Percentiles rank a stretch among this genome's conserved stretches.
These are phyloP conservation scores for Torymus auratus DNA, from an alignment of 2,888 invertebrate species.

Conservation along the genomic window DNA sequence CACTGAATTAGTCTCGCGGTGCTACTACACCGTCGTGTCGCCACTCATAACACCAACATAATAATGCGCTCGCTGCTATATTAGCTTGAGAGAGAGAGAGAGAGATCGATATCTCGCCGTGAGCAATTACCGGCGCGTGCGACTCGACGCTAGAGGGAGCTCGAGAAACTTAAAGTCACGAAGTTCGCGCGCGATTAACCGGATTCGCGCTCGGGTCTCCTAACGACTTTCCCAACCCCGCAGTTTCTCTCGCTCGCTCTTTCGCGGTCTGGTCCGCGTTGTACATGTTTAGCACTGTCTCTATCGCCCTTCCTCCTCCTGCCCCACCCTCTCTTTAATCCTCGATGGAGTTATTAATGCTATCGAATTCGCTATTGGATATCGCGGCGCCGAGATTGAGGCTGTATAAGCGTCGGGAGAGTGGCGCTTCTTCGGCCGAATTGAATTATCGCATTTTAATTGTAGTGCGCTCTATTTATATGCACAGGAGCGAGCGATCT, in stretches of 20 bases:
- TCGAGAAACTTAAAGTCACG: conserved; percentile 46
- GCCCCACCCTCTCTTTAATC: conserved; percentile 30
- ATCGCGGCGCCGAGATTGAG: no score
- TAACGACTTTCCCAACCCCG: conserved; percentile 56
- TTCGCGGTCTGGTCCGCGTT: not conserved
- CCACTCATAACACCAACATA: no score
- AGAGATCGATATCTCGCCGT: conserved; percentile 52
- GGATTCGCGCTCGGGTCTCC: conserved; percentile 41
- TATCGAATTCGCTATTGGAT: not conserved
- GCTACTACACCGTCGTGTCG: no score
- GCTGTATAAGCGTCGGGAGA: no score
- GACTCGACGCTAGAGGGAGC: conserved; percentile 12
- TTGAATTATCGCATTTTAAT: conserved; percentile 16
- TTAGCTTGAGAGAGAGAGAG: no score
- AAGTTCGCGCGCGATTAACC: conserved; percentile 56
- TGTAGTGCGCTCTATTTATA: not conserved
- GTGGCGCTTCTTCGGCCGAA: not conserved
- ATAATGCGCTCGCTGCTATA: no score
- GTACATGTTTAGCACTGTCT: conserved; percentile 42
- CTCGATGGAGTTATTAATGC: conserved; percentile 39
- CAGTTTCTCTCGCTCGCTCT: conserved; percentile 1
- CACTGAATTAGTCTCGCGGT: not conserved
- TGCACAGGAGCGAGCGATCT: not conserved
- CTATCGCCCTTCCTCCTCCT: conserved; percentile 46
- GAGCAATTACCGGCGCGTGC: conserved; percentile 51